These are phyloP conservation scores for Coreoperca whiteheadi DNA, from an alignment of 2,113 vertebrate species.

Conservation along the genomic window DNA sequence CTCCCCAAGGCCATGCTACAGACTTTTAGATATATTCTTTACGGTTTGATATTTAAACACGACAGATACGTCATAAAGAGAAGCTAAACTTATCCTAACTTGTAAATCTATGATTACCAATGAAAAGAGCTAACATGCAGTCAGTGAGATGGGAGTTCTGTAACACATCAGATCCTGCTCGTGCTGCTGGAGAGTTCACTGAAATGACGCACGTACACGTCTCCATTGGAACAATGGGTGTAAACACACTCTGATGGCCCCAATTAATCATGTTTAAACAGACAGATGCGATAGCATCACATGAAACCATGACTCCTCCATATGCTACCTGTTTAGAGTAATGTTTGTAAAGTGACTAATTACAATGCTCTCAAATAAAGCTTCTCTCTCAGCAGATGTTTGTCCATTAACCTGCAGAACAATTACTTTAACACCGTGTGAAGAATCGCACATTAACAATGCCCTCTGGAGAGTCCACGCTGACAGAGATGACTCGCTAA, in stretches of 20 bases:
- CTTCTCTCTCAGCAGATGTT: constrained; percentile 75
- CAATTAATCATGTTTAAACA: constrained; percentile 79
- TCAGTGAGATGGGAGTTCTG: neutral
- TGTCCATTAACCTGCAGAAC: constrained; percentile 70
- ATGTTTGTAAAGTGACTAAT: constrained; percentile 76
- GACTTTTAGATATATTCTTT: constrained; percentile 33
- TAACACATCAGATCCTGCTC: neutral
- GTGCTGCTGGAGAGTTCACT: constrained; percentile 11
- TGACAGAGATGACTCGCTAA: neutral
- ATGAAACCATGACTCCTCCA: constrained; percentile 75
- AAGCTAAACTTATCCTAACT: neutral
- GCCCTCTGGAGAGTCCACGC: neutral
- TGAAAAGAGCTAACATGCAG: neutral
- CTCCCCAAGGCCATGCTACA: constrained; percentile 37
- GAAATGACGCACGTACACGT: constrained; percentile 36
- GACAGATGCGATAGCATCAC: constrained; percentile 75
- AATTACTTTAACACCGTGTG: constrained; percentile 53
- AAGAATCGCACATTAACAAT: constrained; percentile 49
- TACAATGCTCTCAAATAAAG: constrained; percentile 68
- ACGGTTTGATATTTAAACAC: constrained; percentile 9
- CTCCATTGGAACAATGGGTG: constrained; percentile 46
- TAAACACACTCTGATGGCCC: constrained; percentile 66
- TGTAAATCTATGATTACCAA: constrained; percentile 20
- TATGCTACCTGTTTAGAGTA: constrained; percentile 79
- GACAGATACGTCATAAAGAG: constrained; percentile 10